Evolutionary conservation across 1,140 invertebrate species (phyloP).

Genomic region (Argopecten irradians): DNA sequence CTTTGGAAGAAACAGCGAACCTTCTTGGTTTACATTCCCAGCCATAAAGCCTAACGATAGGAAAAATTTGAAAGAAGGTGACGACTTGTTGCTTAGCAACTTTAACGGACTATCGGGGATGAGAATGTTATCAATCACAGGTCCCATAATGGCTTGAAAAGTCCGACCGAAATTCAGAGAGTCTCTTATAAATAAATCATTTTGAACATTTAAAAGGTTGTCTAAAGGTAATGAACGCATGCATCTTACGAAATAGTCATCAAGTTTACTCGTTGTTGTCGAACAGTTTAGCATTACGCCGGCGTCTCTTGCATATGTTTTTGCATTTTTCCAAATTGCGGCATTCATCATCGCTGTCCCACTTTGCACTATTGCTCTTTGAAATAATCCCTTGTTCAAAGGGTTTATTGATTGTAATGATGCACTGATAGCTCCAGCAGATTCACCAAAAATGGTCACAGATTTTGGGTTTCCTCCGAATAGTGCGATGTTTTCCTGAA

Average conservation of each 20-base stretch:
- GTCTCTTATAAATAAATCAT: background rate
- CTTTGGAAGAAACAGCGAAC: background rate
- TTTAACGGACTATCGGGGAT: background rate
- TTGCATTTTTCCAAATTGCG: background rate
- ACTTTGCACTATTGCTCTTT: background rate
- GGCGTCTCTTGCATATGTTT: background rate
- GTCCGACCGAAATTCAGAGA: background rate
- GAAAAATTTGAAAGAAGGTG: constrained; percentile 31
- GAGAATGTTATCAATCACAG: background rate
- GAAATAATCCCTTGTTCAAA: background rate
- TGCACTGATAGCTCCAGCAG: background rate
- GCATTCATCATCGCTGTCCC: too few relatives aligned
- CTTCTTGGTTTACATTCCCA: background rate
- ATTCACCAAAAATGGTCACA: background rate
- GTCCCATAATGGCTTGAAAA: background rate
- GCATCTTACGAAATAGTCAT: background rate
- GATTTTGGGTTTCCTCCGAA: background rate
- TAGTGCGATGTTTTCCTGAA: background rate
- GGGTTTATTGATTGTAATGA: background rate
- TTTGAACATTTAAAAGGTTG: background rate
- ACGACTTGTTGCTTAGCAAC: constrained; percentile 25
- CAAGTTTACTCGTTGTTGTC: background rate
- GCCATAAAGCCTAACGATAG: background rate
- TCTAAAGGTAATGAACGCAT: background rate
- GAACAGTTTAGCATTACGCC: background rate